Percentiles rank a stretch among this genome's conserved stretches.
Conservation (phyloP, 2,113 vertebrate species). For the Microcebus griseorufus region DNA sequence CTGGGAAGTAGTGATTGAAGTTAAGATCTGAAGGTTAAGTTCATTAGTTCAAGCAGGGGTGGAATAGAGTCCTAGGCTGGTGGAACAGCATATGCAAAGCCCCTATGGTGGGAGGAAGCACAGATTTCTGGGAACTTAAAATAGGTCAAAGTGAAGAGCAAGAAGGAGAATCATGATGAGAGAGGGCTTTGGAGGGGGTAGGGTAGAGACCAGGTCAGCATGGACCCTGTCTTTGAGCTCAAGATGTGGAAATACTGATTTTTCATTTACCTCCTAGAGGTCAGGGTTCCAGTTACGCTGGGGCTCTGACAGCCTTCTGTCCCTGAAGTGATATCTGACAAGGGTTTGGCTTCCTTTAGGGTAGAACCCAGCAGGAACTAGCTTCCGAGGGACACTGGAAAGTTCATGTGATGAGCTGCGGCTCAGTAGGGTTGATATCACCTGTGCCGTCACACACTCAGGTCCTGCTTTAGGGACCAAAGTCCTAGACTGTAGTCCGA, state of each 20-base stretch:
- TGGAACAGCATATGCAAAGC: neutral
- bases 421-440: neutral
- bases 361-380: neutral
- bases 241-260: neutral
- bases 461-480: neutral
- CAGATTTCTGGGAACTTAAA: neutral
- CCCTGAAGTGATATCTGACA: neutral
- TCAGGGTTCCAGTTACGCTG: neutral
- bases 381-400: neutral
- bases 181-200: neutral
- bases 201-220: neutral
- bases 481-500: neutral
- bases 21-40: neutral
- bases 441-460: neutral
- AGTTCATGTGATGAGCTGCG: neutral
- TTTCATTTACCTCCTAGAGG: neutral
- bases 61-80: neutral
- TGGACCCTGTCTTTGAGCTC: neutral
- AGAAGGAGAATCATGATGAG: neutral
- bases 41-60: neutral
- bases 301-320: neutral
- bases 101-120: neutral
- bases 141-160: neutral
- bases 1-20: neutral
- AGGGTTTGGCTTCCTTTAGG: neutral